phyloP scores from a whole-genome alignment of 2,797 vertebrate genomes.

The Pachyuromys duprasi region DNA sequence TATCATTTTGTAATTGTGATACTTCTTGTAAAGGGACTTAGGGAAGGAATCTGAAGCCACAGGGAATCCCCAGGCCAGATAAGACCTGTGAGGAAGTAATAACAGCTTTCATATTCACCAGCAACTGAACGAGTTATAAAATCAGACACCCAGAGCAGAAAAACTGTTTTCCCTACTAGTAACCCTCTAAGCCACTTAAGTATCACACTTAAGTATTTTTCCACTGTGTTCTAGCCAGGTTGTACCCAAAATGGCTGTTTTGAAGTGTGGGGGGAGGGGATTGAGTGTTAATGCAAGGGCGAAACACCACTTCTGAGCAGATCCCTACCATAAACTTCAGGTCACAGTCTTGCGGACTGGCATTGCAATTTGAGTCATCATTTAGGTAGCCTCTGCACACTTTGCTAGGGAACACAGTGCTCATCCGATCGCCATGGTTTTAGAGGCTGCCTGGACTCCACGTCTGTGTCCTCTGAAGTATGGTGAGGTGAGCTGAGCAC shows the following conservation, averaged over 20 bases:
- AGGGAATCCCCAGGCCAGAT: slow-evolving; percentile 1
- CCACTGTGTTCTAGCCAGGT: slow-evolving; percentile 59
- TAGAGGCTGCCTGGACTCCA: not conserved
- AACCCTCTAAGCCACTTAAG: slow-evolving; percentile 71
- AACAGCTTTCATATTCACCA: slow-evolving; percentile 67
- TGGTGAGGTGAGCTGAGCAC: slow-evolving; percentile 31
- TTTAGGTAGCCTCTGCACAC: not conserved
- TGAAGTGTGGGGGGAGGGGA: not conserved
- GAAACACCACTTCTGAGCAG: slow-evolving; percentile 32
- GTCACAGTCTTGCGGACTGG: slow-evolving; percentile 33
- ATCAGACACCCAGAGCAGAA: slow-evolving; percentile 14
- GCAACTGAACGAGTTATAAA: slow-evolving; percentile 39
- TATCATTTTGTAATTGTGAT: slow-evolving; percentile 66
- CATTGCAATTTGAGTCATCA: slow-evolving; percentile 37
- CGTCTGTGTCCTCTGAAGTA: slow-evolving; percentile 5
- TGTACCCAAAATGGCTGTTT: slow-evolving; percentile 60
- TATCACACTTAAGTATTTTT: slow-evolving; percentile 60
- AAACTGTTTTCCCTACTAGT: slow-evolving; percentile 59
- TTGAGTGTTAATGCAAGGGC: slow-evolving; percentile 36
- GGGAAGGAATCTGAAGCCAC: slow-evolving; percentile 42
- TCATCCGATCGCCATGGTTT: not conserved
- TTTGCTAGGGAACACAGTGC: slow-evolving; percentile 20
- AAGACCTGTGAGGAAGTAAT: slow-evolving; percentile 61
- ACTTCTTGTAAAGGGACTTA: slow-evolving; percentile 70
- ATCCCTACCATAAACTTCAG: slow-evolving; percentile 17